Percentiles rank a stretch among this genome's conserved stretches.
Evolutionary conservation across 2,113 vertebrate genomes (phyloP).

Genomic region (Chinchilla lanigera): DNA sequence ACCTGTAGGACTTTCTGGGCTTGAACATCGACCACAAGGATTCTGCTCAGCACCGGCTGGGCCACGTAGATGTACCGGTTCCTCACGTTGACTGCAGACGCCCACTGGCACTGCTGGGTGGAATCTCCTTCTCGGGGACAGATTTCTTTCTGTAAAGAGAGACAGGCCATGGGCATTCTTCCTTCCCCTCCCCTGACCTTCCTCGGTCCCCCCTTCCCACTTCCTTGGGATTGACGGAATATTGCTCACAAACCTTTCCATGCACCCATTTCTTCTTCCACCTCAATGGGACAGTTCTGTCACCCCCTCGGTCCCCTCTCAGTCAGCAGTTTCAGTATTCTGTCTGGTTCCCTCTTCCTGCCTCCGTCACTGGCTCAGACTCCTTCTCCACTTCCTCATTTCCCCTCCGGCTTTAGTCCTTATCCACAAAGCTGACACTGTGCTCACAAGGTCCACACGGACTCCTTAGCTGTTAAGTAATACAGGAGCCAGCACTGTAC

Average conservation of each 20-base stretch:
- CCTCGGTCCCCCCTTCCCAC: neutral
- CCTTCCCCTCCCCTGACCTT: too few species aligned
- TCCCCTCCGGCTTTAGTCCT: neutral
- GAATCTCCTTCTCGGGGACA: slow-evolving; percentile 90
- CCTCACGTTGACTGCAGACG: slow-evolving; percentile 94
- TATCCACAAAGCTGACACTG: neutral
- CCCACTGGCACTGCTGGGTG: slow-evolving; percentile 92
- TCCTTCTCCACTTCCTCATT: too few species aligned
- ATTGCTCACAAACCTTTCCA: fast-evolving
- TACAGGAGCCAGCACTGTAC: neutral
- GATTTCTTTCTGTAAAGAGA: slow-evolving; percentile 92
- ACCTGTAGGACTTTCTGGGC: slow-evolving; percentile 96
- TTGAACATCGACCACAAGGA: slow-evolving; percentile 94
- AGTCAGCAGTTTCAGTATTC: neutral
- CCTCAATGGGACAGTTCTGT: neutral
- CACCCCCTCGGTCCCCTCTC: neutral
- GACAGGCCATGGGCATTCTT: neutral
- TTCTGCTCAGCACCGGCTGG: slow-evolving; percentile 92
- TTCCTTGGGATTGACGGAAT: neutral
- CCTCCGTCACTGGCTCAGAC: neutral
- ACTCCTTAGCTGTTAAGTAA: neutral
- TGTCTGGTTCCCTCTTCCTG: neutral
- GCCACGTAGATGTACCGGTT: slow-evolving; percentile 95
- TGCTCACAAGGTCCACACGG: fast-evolving
- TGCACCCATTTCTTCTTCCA: neutral